These are phyloP conservation scores for Todiramphus saurophagus DNA, from an alignment of 2,113 vertebrate genomes.

Conservation along the genomic window DNA sequence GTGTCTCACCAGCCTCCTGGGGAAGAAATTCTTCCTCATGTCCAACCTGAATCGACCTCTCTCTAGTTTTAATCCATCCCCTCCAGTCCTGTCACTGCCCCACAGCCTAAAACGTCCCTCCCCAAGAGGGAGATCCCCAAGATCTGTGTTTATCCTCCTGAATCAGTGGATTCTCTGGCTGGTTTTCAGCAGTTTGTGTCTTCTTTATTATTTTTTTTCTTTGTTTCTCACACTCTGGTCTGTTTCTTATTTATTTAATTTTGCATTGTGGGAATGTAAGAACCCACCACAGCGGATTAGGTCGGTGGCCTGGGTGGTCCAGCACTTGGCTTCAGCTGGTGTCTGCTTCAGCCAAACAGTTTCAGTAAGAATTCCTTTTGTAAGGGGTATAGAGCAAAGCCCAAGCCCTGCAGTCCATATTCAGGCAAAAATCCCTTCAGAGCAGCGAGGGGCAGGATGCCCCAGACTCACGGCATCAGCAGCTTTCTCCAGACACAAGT, in stretches of 20 bases:
- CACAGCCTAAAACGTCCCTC: too few species aligned
- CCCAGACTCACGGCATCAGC: background rate
- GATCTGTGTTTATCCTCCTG: rapidly evolving
- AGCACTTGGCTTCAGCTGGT: background rate
- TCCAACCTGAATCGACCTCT: too few species aligned
- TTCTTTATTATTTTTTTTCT: background rate
- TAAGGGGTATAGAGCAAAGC: background rate
- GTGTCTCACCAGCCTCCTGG: too few species aligned
- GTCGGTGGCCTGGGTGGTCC: background rate
- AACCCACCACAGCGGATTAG: background rate
- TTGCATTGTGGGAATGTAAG: background rate
- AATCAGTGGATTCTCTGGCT: background rate
- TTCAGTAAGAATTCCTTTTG: background rate
- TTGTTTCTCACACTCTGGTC: background rate
- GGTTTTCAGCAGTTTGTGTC: background rate
- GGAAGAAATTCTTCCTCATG: too few species aligned
- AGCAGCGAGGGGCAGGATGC: background rate
- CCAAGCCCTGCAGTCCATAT: background rate
- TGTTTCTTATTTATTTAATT: slow-evolving; percentile 6
- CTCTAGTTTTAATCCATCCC: too few species aligned
- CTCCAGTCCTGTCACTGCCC: too few species aligned
- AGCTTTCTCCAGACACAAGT: background rate
- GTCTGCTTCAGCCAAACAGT: background rate
- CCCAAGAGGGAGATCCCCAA: too few species aligned
- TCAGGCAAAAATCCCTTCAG: background rate